Evolutionary conservation across 2,888 invertebrate genomes (phyloP).

Genomic region (Apodemia zela): DNA sequence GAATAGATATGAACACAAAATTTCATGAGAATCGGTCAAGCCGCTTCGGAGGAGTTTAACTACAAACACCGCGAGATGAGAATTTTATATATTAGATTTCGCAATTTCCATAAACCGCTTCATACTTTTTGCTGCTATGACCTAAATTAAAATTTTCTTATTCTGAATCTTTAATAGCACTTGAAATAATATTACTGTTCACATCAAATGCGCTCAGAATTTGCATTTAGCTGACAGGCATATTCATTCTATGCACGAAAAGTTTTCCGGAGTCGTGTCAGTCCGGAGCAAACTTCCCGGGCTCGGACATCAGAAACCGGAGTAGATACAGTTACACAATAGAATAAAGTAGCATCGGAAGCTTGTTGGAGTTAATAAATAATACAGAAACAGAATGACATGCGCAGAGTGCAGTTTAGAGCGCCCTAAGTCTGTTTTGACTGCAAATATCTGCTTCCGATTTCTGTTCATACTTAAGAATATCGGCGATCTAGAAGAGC

Average conservation of each 20-base stretch:
- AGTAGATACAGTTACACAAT: conserved; percentile 71
- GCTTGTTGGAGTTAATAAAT: conserved; percentile 80
- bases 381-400: conserved; percentile 73
- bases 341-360: conserved; percentile 79
- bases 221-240: conserved; percentile 71
- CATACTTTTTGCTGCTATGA: too few relatives aligned
- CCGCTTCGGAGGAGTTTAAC: too few relatives aligned
- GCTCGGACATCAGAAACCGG: conserved; percentile 70
- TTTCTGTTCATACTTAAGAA: conserved; percentile 42
- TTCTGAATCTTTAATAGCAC: too few relatives aligned
- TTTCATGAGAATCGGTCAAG: too few relatives aligned
- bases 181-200: conserved; percentile 22
- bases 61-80: too few relatives aligned
- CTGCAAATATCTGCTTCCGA: conserved; percentile 73
- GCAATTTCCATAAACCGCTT: too few relatives aligned
- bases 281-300: conserved; percentile 61
- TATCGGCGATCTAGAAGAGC: conserved; percentile 30
- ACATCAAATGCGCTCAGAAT: conserved; percentile 64
- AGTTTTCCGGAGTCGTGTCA: conserved; percentile 70
- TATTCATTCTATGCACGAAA: conserved; percentile 77
- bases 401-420: conserved; percentile 64
- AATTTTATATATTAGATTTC: too few relatives aligned
- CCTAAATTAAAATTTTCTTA: too few relatives aligned
- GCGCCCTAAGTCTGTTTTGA: conserved; percentile 71
- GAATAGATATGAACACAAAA: too few relatives aligned